phyloP scores from a whole-genome alignment of 2,113 vertebrate genomes.

The Actenoides hombroni region DNA sequence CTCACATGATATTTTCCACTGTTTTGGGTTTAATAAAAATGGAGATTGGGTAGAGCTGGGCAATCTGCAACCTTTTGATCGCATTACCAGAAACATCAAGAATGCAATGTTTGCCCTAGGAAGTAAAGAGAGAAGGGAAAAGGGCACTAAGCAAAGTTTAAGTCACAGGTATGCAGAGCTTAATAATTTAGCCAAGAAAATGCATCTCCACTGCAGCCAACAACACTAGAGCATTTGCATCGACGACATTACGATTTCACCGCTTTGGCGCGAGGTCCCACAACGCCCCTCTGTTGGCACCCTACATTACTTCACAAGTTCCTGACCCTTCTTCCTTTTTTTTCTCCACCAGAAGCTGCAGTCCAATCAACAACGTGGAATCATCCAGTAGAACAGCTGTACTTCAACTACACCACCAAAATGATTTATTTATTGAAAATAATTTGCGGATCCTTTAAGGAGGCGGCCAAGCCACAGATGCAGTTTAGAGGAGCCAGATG shows the following conservation, averaged over 20 bases:
- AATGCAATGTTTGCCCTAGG: conserved; percentile 97
- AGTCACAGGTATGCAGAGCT: not conserved
- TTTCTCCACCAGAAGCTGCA: not conserved
- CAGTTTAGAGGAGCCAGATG: not conserved
- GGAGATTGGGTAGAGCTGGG: conserved; percentile 91
- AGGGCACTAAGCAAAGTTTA: not conserved
- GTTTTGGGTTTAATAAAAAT: conserved; percentile 98
- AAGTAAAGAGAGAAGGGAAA: conserved; percentile 7
- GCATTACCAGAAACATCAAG: conserved; percentile 98
- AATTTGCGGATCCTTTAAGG: not conserved
- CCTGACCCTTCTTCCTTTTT: not conserved
- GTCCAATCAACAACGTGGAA: not conserved
- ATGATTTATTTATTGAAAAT: not conserved
- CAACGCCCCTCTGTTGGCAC: not conserved
- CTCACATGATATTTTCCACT: conserved; percentile 98
- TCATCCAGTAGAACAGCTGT: not conserved
- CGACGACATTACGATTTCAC: not conserved
- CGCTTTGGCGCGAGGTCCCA: not conserved
- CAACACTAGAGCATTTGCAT: not conserved
- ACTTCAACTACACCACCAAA: not conserved
- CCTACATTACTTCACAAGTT: not conserved
- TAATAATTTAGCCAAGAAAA: not conserved
- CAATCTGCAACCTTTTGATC: conserved; percentile 96
- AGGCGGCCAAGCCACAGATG: not conserved
- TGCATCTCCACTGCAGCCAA: not conserved